A percentile compares a stretch with the other conserved stretches of the same genome.
phyloP scores from a whole-genome alignment of 1,140 invertebrate genomes.

The Drosophila melanogaster region Release_6_plus_ISO1_MT NT_037436.4:15897501-15898000 shows the following conservation, averaged over 20 bases:
- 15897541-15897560: slow-evolving; percentile 1
- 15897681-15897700: background rate
- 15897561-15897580: slow-evolving; percentile 31
- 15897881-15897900: too few relatives aligned
- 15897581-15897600: slow-evolving; percentile 19
- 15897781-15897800: too few relatives aligned
- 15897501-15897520: slow-evolving; percentile 42
- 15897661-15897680: background rate
- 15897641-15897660: slow-evolving; percentile 13
- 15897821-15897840: too few relatives aligned
- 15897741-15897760: too few relatives aligned
- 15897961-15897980: too few relatives aligned
- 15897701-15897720: background rate
- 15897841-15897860: background rate
- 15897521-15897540: slow-evolving; percentile 45
- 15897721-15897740: background rate
- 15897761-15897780: too few relatives aligned
- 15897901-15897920: too few relatives aligned
- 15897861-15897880: background rate
- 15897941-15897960: too few relatives aligned
- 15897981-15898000: too few relatives aligned
- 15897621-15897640: background rate
- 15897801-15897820: too few relatives aligned
- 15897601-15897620: slow-evolving; percentile 9
- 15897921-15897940: too few relatives aligned